Percentiles rank a stretch among this genome's conserved stretches.
Evolutionary conservation across 2,113 vertebrate species (phyloP).

Genomic region (Emydura subglobosa): DNA sequence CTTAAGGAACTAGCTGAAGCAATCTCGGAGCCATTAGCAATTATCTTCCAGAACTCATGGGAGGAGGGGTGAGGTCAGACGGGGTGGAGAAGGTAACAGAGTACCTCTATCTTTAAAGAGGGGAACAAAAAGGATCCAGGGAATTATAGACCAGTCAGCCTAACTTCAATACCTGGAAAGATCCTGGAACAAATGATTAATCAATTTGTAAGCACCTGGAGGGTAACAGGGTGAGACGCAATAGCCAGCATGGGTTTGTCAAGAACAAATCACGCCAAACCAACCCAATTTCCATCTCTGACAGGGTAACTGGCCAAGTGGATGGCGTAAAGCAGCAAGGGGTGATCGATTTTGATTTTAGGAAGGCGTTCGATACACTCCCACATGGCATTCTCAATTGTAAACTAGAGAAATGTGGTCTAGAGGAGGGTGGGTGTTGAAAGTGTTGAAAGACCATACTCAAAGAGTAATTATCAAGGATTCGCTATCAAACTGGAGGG

Average conservation of each 20-base stretch:
- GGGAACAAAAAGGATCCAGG: neutral
- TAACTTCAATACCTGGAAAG: neutral
- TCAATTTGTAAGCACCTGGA: neutral
- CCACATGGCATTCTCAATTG: neutral
- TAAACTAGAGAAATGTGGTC: neutral
- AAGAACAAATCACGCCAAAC: neutral
- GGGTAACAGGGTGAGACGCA: neutral
- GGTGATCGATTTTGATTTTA: neutral
- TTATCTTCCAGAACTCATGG: neutral
- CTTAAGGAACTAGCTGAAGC: neutral
- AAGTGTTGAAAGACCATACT: neutral
- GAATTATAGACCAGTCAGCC: neutral
- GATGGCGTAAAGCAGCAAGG: neutral
- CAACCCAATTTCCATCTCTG: neutral
- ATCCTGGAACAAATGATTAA: neutral
- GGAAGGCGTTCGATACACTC: neutral
- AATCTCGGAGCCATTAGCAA: neutral
- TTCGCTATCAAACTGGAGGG: neutral
- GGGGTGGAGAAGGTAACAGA: neutral
- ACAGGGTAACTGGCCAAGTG: neutral
- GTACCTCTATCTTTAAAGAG: neutral
- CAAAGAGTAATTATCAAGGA: neutral
- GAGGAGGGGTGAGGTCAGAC: neutral
- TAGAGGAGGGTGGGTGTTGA: neutral
- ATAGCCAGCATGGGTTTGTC: neutral